Evolutionary conservation across 2,113 vertebrate genomes (phyloP), one percentile per base, ranked within the genome.

Genomic region (Bagarius yarrelli): DNA sequence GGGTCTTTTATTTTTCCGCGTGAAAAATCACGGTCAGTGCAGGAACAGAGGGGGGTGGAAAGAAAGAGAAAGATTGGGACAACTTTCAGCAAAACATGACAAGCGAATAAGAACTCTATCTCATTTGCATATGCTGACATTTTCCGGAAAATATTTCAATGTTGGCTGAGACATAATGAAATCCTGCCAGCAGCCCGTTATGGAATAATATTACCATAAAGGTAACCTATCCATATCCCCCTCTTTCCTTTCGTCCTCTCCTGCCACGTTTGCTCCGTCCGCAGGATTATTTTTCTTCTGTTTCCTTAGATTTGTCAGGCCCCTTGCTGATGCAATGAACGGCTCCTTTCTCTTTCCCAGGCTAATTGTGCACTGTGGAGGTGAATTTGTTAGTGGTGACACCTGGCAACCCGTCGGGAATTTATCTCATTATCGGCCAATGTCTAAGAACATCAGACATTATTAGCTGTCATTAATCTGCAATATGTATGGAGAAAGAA

Each of bases 391-490:
- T 97, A 97, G 96, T 96, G 94, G 95, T 97, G 96, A 97, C 96
- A 98, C 95, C 94, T 96, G 87, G 92, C 93, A 94, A 95, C 95
- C 95, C 95, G 92, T 90, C 95, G 96, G 96, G 96, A 97, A 96
- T 94, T 92, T 94, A 95, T 93, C 96, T 98, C 96, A 98, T 98
- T 99, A 97, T 95, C 91, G 92, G 93, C 93, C 95, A 91, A 94
- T 95, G 96, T 98, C 96, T 95, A 97, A 95, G 95, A 97, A 97
- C 95, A 97, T 98, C 96, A 96, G 96, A 96, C 96, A 96, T 97
- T 98, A 98, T 98, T 97, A 98, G 95, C 95, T 96, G 95, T 95
- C 98, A 98, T 98, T 98, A 97, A 98, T 98, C 96, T 98, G 95
- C 94, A 91, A 93, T 93, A 93, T 92, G 95, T 89, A 90, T 89